phyloP scores from a whole-genome alignment of 2,113 vertebrate genomes.

The Thomomys bottae region DNA sequence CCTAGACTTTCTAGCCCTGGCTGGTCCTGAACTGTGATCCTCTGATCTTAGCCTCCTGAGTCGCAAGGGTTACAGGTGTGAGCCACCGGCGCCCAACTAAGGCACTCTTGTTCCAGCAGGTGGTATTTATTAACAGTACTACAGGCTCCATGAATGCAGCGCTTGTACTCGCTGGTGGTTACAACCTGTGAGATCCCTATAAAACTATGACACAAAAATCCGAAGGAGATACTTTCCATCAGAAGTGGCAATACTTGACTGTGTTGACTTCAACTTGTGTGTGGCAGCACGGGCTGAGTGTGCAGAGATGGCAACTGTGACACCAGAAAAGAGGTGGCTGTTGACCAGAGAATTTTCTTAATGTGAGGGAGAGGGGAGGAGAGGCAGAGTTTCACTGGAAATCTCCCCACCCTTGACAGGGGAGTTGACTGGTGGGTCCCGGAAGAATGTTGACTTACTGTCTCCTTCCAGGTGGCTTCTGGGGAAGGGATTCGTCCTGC shows the following conservation, averaged over 20 bases:
- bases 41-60: too few relatives aligned
- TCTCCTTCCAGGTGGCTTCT: rapidly evolving
- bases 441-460: too few relatives aligned
- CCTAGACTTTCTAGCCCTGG: too few relatives aligned
- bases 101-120: rapidly evolving
- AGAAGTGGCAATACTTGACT: neutral
- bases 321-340: rapidly evolving
- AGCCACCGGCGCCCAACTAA: too few relatives aligned
- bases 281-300: neutral
- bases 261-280: neutral
- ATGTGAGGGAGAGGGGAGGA: rapidly evolving
- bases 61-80: too few relatives aligned
- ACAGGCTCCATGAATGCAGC: neutral
- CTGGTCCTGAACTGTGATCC: too few relatives aligned
- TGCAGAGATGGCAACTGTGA: neutral
- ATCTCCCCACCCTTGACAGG: rapidly evolving
- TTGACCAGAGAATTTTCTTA: rapidly evolving
- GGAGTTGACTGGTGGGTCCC: too few relatives aligned
- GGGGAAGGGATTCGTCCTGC: too few relatives aligned
- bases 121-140: neutral
- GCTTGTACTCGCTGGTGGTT: too few relatives aligned
- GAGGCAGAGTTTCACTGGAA: rapidly evolving
- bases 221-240: rapidly evolving
- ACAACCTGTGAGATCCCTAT: neutral
- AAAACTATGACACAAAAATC: neutral